A percentile compares a stretch with the other conserved stretches of the same genome.
These are phyloP conservation scores for Lingula anatina DNA, from an alignment of 2,888 invertebrate genomes.

Conservation along the genomic window DNA sequence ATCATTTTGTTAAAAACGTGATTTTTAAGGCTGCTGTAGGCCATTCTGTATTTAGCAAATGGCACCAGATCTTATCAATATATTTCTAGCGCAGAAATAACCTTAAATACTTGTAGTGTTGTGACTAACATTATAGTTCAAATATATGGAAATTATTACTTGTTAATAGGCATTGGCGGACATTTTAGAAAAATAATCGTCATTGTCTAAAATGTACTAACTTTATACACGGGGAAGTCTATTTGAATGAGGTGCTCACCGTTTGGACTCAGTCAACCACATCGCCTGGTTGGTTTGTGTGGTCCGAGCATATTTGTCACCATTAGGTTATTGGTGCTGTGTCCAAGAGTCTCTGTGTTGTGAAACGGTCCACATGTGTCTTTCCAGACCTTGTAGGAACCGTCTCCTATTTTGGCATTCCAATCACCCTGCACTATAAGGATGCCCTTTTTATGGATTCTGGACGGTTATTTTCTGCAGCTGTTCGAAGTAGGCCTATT, in stretches of 20 bases:
- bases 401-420: conserved; percentile 12
- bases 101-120: no score
- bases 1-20: no score
- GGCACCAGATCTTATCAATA: no score
- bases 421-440: conserved; percentile 12
- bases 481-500: no score
- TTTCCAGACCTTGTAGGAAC: conserved; percentile 8
- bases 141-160: no score
- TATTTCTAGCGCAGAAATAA: no score
- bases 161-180: no score
- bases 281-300: conserved; percentile 10
- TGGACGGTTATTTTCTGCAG: conserved; percentile 6
- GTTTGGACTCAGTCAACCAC: conserved; percentile 6
- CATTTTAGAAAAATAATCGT: no score
- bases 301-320: conserved; percentile 7
- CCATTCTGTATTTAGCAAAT: no score
- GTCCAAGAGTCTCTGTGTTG: conserved; percentile 5
- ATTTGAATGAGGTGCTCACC: conserved; percentile 10
- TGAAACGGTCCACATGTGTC: conserved; percentile 8
- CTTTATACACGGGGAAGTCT: conserved; percentile 10
- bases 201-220: no score
- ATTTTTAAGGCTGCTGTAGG: no score
- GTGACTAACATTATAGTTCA: no score
- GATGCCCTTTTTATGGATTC: conserved; percentile 12
- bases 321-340: conserved; percentile 5